These are phyloP conservation scores for Nyctibius grandis DNA, from an alignment of 2,797 vertebrate species.

Conservation along the genomic window DNA sequence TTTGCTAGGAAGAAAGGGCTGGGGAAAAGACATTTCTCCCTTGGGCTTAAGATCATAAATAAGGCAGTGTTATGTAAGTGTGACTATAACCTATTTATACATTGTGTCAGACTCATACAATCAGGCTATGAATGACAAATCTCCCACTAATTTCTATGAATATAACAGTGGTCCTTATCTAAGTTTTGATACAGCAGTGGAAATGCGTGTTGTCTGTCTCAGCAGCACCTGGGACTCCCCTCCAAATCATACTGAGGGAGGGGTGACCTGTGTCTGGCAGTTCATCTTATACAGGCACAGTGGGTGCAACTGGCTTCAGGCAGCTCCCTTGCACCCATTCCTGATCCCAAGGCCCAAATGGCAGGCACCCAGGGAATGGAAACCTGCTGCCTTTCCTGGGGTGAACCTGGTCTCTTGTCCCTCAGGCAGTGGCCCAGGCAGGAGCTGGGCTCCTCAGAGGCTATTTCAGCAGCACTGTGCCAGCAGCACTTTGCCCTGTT, in stretches of 20 bases:
- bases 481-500: background rate
- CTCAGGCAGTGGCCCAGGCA: fast-evolving
- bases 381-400: background rate
- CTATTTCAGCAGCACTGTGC: background rate
- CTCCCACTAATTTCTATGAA: slow-evolving; percentile 9
- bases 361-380: background rate
- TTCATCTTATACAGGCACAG: background rate
- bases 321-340: background rate
- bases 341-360: background rate
- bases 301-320: background rate
- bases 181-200: background rate
- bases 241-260: background rate
- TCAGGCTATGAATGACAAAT: slow-evolving; percentile 41
- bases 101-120: slow-evolving; percentile 3
- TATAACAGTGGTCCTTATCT: background rate
- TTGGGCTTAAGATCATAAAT: slow-evolving; percentile 49
- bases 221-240: background rate
- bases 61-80: slow-evolving; percentile 51
- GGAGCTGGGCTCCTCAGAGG: background rate
- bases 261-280: background rate
- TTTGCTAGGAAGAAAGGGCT: slow-evolving; percentile 29
- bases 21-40: slow-evolving; percentile 25
- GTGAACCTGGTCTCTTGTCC: background rate
- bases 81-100: slow-evolving; percentile 52
- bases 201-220: background rate